These are phyloP conservation scores for Sebastes dallii DNA, from an alignment of 2,797 vertebrate species.

Conservation along the genomic window DNA sequence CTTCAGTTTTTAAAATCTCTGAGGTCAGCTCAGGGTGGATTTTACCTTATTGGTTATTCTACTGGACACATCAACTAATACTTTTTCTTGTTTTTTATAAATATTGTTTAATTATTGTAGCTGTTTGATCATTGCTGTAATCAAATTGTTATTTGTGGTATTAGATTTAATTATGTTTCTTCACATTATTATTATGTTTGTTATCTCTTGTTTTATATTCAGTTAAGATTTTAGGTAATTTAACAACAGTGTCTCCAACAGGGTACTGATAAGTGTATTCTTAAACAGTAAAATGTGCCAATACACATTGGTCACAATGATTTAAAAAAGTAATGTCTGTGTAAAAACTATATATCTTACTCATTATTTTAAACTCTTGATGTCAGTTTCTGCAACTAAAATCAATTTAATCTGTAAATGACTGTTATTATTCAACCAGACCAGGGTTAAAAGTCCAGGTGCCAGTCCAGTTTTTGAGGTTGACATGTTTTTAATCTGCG, in stretches of 20 bases:
- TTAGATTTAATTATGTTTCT: background rate
- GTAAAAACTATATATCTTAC: too few relatives aligned
- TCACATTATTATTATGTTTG: background rate
- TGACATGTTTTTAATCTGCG: background rate
- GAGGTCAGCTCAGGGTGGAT: background rate
- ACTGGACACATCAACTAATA: background rate
- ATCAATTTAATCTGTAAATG: background rate
- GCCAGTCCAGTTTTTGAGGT: background rate
- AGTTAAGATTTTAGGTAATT: background rate
- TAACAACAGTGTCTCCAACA: background rate
- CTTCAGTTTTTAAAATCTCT: constrained; percentile 33
- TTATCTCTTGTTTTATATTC: background rate
- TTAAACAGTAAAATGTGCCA: too few relatives aligned
- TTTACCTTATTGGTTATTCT: background rate
- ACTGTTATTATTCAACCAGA: background rate
- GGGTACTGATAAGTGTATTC: too few relatives aligned
- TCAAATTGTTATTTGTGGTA: background rate
- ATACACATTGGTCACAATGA: too few relatives aligned
- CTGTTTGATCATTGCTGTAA: background rate
- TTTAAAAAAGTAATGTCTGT: too few relatives aligned
- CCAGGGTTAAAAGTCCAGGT: background rate
- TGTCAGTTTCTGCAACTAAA: too few relatives aligned
- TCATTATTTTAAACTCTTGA: too few relatives aligned
- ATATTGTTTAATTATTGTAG: background rate
- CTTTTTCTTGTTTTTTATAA: background rate